Base-by-base conservation (phyloP, 1,140 invertebrate species). In the Ylistrum balloti region DNA sequence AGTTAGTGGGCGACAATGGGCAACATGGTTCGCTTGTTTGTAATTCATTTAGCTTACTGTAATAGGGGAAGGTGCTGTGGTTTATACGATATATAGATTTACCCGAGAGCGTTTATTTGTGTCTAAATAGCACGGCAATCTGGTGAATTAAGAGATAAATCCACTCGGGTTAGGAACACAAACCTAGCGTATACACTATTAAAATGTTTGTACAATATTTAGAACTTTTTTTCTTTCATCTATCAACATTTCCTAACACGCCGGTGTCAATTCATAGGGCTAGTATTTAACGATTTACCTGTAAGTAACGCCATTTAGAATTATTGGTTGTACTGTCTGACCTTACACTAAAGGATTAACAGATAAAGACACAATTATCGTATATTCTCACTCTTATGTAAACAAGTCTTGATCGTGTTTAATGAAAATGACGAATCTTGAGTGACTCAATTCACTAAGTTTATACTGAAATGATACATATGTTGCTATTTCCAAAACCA, bases 41-140 rank as follows among this genome's bases (percentile, higher is more conserved):
- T 74, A 74, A 74, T 74, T 74, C n/a, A 74, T 74, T 74, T 74
- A 74, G 56, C 56, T 74, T 74, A 74, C 56, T 74, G 22, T 74
- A n/a, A n/a, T 74, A 74, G 22, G 56, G n/a, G 1, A 74, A 38
- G 35, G 56, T 74, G 28, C n/a, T 28, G n/a, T 28, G 56, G 28
- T 74, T 74, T 74, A 74, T 5, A n/a, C n/a, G 22, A 28, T 28
- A n/a, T 74, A 74, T 74, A 74, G 56, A 74, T 74, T 74, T 74
- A 9, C 56, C 56, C 56, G 56, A 28, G 56, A 74, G 56, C 56
- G 56, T 28, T 74, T 74, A 74, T n/a, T 17, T 74, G n/a, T n/a
- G 56, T 28, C 56, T 74, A 74, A 74, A 74, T 74, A n/a, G n/a
- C 5, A 38, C 35, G 35, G 13, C 13, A 38, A 38, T 74, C 22